phyloP scores from a whole-genome alignment of 2,888 invertebrate genomes.

The Cantharis rustica region DNA sequence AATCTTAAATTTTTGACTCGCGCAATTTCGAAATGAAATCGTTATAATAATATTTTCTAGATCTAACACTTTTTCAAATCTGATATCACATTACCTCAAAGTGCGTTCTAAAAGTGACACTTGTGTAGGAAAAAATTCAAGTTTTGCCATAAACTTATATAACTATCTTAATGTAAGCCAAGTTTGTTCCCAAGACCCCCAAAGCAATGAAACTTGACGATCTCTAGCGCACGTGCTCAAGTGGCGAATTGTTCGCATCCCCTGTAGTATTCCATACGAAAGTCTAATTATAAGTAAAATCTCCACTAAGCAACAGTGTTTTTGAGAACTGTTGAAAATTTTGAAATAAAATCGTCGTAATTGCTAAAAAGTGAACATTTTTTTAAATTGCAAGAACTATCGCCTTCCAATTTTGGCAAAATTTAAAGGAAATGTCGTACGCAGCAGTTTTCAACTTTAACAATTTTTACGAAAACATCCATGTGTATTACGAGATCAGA shows the following conservation, averaged over 20 bases:
- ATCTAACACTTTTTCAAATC: background rate
- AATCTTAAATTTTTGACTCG: background rate
- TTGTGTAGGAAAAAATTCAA: constrained; percentile 2
- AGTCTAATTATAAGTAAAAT: constrained; percentile 21
- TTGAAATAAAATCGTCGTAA: background rate
- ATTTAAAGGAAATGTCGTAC: constrained; percentile 48
- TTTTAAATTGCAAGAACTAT: constrained; percentile 33
- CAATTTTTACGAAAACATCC: constrained; percentile 47
- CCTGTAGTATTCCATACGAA: constrained; percentile 23
- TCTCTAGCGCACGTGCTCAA: constrained; percentile 29
- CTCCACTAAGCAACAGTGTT: constrained; percentile 20
- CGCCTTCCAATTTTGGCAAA: constrained; percentile 47
- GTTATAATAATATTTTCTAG: too few relatives aligned
- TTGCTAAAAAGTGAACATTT: background rate
- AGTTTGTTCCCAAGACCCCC: constrained; percentile 12
- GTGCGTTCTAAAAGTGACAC: background rate
- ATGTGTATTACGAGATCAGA: constrained; percentile 38
- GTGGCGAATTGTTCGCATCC: constrained; percentile 25
- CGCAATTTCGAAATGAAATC: background rate
- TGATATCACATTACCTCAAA: background rate
- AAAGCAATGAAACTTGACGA: constrained; percentile 7
- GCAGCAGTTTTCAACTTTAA: constrained; percentile 49
- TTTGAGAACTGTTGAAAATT: constrained; percentile 8
- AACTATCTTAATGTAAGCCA: constrained; percentile 22
- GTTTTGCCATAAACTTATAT: constrained; percentile 7